These are phyloP conservation scores for Siniperca undulata DNA, from an alignment of 2,797 vertebrate species.

Conservation along the genomic window DNA sequence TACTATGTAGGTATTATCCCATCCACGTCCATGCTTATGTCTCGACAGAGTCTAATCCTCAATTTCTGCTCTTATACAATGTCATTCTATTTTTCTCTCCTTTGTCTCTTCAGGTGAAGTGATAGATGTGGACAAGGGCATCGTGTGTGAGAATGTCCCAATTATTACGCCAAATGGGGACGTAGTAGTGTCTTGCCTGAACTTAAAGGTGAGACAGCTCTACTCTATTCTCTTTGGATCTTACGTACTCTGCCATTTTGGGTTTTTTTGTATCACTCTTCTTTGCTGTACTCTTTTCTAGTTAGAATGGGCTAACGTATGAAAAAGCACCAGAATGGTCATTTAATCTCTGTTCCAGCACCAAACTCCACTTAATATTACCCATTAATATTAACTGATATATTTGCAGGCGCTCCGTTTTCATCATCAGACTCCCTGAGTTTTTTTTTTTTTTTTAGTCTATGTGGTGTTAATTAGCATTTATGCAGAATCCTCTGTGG, in stretches of 20 bases:
- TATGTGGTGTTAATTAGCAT: constrained; percentile 25
- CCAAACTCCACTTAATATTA: background rate
- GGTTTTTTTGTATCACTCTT: background rate
- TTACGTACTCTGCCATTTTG: background rate
- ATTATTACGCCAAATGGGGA: constrained; percentile 98
- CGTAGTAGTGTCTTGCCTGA: constrained; percentile 94
- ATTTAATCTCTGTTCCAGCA: background rate
- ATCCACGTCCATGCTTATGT: background rate
- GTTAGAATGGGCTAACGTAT: background rate
- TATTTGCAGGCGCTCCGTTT: background rate
- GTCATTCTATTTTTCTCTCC: background rate
- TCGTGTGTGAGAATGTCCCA: constrained; percentile 96
- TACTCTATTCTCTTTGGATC: background rate
- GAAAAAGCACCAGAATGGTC: background rate
- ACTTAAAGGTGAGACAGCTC: constrained; percentile 91
- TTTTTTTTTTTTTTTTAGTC: background rate
- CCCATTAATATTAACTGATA: background rate
- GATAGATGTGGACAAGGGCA: constrained; percentile 96
- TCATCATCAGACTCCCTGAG: background rate
- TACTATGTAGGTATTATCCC: constrained; percentile 15
- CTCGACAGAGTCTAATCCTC: constrained; percentile 14
- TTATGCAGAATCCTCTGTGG: constrained; percentile 22
- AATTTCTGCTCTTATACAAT: background rate
- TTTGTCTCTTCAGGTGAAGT: constrained; percentile 88
- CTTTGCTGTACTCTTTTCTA: background rate